Base-by-base conservation (phyloP, 2,888 invertebrate species). In the Acronicta alni region DNA sequence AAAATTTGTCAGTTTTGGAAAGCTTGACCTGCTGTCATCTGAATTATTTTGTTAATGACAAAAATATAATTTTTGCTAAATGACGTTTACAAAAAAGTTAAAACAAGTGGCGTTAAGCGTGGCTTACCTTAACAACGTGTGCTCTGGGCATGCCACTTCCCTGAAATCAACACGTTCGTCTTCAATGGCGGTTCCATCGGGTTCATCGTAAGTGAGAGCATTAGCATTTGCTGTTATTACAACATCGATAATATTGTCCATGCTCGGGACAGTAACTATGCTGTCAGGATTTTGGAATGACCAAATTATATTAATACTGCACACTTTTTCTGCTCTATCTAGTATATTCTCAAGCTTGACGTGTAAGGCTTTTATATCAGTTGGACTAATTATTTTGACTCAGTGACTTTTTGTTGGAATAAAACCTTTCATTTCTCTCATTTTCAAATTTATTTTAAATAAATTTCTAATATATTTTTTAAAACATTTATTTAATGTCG, bases 261-360 rank as follows among this genome's bases (percentile, higher is more conserved):
- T 93, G 93, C 92, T 83, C 78, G 90, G 90, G 91, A 92, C 92
- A 92, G 91, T 89, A 92, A 92, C 90, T 77, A 68, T 75, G 78
- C 75, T 76, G 78, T 71, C 76, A 73, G 62, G 47, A 69, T 82
- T 82, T 80, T 77, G 78, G 83, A 84, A 82, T 79, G 72, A 64
- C 67, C 57, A 57, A 63, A 16, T 37, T 15, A 1, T 59, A 51
- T 44, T 30, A 30, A 47, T 46, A 35, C 7, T 35, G n/a, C 4
- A 30, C 3, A 12, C 12, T 1, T 3, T 32, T 35, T n/a, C 5
- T 0, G 1, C 5, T n/a, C 4, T 35, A n/a, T 32, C 26, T 32
- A 32, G 14, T 14, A 32, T 32, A 14, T 1, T 32, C 14, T 1
- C 3, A 32, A 7, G 9, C 9, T 26, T 26, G 1, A 26, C 7